Conservation (phyloP, 2,113 vertebrate species). For the Empidonax traillii region DNA sequence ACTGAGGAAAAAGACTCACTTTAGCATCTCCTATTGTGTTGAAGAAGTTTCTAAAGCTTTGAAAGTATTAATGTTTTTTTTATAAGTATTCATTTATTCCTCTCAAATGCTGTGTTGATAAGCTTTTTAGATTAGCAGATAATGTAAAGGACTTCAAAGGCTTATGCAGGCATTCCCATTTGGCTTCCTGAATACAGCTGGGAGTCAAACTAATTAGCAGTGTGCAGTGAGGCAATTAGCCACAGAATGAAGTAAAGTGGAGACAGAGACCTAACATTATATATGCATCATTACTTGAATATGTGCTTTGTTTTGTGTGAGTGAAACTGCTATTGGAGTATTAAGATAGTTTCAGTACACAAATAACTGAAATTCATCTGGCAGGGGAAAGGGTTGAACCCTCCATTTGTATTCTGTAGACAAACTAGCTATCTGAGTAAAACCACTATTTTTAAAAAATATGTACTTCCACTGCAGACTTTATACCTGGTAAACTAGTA, state of each 20-base stretch:
- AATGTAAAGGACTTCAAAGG: conserved; percentile 50
- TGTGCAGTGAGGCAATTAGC: conserved; percentile 17
- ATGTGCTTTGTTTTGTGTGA: background rate
- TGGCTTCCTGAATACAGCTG: background rate
- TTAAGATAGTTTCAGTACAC: background rate
- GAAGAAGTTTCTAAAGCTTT: background rate
- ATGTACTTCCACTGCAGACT: background rate
- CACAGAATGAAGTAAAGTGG: conserved; percentile 13
- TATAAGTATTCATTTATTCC: conserved; percentile 22
- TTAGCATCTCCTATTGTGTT: background rate
- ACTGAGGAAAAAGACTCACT: background rate
- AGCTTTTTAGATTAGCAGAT: conserved; percentile 44
- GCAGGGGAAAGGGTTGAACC: background rate
- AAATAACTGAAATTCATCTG: background rate
- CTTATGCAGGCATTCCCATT: background rate
- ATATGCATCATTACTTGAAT: background rate
- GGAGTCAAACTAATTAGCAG: conserved; percentile 40
- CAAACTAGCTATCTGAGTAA: background rate
- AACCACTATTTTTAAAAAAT: background rate
- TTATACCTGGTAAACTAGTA: background rate
- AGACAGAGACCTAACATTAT: background rate
- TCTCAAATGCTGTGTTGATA: background rate
- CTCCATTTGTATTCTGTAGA: background rate
- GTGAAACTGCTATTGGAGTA: background rate
- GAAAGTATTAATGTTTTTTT: background rate